Evolutionary conservation across 2,888 invertebrate genomes (phyloP).

Genomic region (Cerastoderma edule): DNA sequence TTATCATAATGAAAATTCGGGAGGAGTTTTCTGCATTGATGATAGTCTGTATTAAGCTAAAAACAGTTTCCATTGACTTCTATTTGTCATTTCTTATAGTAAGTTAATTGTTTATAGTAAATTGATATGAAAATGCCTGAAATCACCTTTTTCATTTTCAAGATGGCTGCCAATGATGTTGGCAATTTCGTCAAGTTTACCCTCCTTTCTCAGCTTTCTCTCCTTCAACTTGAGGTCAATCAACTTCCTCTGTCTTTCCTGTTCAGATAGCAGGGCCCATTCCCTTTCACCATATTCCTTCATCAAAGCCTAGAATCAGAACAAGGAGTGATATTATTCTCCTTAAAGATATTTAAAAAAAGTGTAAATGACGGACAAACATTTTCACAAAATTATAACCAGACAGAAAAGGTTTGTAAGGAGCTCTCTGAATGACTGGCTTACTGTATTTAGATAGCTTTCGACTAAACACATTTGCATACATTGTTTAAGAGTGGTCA

Average conservation of each 20-base stretch:
- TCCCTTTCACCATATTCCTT: slow-evolving; percentile 76
- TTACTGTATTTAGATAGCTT: not conserved
- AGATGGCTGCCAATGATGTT: slow-evolving; percentile 66
- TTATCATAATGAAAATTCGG: too few species aligned
- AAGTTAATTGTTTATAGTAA: too few species aligned
- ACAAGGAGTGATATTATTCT: not conserved
- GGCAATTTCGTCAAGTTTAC: slow-evolving; percentile 72
- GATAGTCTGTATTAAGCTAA: too few species aligned
- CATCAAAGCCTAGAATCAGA: slow-evolving; percentile 71
- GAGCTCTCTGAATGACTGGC: not conserved
- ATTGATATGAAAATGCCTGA: too few species aligned
- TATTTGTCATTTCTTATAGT: too few species aligned
- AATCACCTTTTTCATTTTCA: slow-evolving; percentile 70
- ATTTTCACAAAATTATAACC: not conserved
- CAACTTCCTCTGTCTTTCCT: slow-evolving; percentile 73
- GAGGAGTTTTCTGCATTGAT: too few species aligned
- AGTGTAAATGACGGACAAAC: not conserved
- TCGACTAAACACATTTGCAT: too few species aligned
- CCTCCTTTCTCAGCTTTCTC: slow-evolving; percentile 69
- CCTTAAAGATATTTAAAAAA: not conserved
- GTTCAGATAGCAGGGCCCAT: slow-evolving; percentile 76
- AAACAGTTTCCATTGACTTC: too few species aligned
- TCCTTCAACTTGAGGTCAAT: slow-evolving; percentile 73
- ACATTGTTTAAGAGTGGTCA: too few species aligned
- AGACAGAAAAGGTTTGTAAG: not conserved